Percentiles rank a stretch among this genome's conserved stretches.
Conservation (phyloP, 2,888 invertebrate species). For the Serripes groenlandicus region DNA sequence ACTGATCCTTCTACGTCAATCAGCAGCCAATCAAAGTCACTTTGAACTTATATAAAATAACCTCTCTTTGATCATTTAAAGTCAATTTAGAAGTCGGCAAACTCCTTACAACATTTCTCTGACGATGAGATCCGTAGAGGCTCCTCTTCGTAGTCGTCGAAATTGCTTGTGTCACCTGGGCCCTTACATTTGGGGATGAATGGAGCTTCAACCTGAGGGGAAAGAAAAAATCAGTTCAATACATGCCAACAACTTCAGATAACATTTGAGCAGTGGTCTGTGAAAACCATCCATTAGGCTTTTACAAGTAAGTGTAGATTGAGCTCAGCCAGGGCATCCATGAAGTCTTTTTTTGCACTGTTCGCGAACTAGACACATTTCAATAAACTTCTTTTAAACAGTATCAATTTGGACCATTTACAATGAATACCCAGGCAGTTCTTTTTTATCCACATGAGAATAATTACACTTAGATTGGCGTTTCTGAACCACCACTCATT, state of each 20-base stretch:
- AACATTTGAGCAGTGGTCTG: neutral
- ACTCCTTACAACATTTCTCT: constrained; percentile 99
- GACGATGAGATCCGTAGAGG: constrained; percentile 99
- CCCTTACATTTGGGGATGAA: constrained; percentile 99
- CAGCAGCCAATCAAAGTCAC: neutral
- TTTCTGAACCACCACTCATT: too few species aligned
- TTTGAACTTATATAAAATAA: constrained; percentile 7
- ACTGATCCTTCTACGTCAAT: neutral
- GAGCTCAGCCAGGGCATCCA: neutral
- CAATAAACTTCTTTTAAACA: too few species aligned
- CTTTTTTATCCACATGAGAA: too few species aligned
- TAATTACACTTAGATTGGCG: too few species aligned
- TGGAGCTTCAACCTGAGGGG: constrained; percentile 95
- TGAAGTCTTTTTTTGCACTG: too few species aligned
- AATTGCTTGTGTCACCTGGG: constrained; percentile 99
- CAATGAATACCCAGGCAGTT: too few species aligned
- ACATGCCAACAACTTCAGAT: too few species aligned
- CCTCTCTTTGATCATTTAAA: constrained; percentile 1
- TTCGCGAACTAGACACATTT: too few species aligned
- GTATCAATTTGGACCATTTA: too few species aligned
- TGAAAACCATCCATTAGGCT: neutral
- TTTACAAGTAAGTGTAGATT: neutral
- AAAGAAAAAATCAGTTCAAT: neutral
- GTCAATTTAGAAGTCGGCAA: constrained; percentile 96
- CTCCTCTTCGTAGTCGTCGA: constrained; percentile 99